These are phyloP conservation scores for Pterocles gutturalis DNA, from an alignment of 2,113 vertebrate genomes.

Conservation along the genomic window DNA sequence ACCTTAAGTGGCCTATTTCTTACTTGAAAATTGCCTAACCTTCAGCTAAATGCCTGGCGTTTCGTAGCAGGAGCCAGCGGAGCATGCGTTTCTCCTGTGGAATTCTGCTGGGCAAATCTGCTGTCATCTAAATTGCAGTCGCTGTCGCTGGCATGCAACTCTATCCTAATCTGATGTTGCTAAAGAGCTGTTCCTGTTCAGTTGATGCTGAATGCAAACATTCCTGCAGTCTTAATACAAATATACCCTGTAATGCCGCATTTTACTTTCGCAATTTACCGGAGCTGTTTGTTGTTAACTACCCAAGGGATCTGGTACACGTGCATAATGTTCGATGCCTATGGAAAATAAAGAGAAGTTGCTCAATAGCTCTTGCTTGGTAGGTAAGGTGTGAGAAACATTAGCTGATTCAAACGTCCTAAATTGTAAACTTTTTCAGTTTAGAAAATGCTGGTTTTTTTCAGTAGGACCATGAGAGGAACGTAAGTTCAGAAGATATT, in stretches of 20 bases:
- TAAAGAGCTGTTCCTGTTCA: constrained; percentile 35
- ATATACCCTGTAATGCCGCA: background rate
- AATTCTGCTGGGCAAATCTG: constrained; percentile 31
- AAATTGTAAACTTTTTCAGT: background rate
- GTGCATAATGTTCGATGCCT: background rate
- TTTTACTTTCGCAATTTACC: constrained; percentile 30
- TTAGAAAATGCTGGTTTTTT: background rate
- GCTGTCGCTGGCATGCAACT: background rate
- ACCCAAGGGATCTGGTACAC: background rate
- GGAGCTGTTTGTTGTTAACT: background rate
- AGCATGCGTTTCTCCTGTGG: background rate
- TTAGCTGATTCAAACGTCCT: background rate
- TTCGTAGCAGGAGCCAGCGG: background rate
- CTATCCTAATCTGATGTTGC: constrained; percentile 28
- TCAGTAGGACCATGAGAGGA: background rate
- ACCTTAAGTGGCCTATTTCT: background rate
- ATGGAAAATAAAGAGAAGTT: background rate
- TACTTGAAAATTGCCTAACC: background rate
- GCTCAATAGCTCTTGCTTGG: background rate
- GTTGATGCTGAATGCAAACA: constrained; percentile 52
- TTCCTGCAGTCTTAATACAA: constrained; percentile 17
- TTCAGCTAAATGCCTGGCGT: background rate
- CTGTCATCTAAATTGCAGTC: background rate
- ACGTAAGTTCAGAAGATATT: background rate
- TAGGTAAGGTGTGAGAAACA: background rate